Conservation (phyloP, 2,888 invertebrate genomes). For the Ptilodon capucinus region DNA sequence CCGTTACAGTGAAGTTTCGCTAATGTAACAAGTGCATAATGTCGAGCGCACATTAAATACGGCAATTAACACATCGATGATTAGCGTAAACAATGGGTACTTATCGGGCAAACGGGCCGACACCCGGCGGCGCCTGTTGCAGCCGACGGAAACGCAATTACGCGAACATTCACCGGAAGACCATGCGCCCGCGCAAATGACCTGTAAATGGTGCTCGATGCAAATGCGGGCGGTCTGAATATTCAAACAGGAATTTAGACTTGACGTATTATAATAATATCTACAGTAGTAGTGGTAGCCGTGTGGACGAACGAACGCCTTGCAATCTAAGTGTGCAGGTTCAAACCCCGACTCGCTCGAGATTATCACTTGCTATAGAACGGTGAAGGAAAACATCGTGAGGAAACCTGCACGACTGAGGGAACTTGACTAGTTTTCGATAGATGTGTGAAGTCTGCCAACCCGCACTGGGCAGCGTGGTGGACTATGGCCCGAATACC, state of each 20-base stretch:
- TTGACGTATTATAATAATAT: too few species aligned
- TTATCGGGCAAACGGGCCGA: slow-evolving; percentile 35
- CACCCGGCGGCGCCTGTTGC: slow-evolving; percentile 26
- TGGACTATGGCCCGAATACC: too few species aligned
- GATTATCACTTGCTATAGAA: too few species aligned
- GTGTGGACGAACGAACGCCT: too few species aligned
- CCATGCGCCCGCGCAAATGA: slow-evolving; percentile 25
- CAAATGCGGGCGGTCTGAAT: slow-evolving; percentile 18
- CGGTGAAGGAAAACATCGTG: too few species aligned
- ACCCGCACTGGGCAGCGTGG: too few species aligned
- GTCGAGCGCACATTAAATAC: slow-evolving; percentile 21
- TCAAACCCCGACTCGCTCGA: too few species aligned
- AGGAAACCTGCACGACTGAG: too few species aligned
- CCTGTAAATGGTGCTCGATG: slow-evolving; percentile 29
- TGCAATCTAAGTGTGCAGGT: too few species aligned
- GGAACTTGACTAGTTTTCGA: too few species aligned
- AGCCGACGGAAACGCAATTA: slow-evolving; percentile 41
- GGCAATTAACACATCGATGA: slow-evolving; percentile 36
- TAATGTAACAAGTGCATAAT: slow-evolving; percentile 19
- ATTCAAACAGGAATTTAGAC: slow-evolving; percentile 15
- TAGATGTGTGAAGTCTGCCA: too few species aligned
- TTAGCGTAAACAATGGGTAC: slow-evolving; percentile 33
- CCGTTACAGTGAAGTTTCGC: slow-evolving; percentile 8
- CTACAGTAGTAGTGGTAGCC: too few species aligned
- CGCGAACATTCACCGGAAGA: slow-evolving; percentile 45